These are phyloP conservation scores for Trematomus bernacchii DNA, from an alignment of 2,797 vertebrate genomes.

Conservation along the genomic window DNA sequence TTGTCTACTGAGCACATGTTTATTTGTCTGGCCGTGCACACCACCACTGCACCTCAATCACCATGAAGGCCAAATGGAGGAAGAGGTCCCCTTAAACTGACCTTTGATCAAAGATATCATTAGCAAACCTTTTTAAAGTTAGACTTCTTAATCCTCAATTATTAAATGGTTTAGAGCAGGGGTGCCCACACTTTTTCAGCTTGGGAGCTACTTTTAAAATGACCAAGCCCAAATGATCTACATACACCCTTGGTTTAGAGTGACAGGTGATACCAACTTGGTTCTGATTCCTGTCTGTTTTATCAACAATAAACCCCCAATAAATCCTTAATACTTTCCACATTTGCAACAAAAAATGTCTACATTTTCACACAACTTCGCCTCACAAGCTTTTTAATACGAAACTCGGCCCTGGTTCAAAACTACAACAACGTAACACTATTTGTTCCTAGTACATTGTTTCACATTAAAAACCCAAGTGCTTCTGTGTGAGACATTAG, in stretches of 20 bases:
- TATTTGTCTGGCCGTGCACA: constrained; percentile 39
- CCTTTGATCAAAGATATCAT: constrained; percentile 40
- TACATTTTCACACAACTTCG: no score
- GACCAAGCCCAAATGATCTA: no score
- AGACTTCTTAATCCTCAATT: not conserved
- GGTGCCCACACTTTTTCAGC: no score
- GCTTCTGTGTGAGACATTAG: not conserved
- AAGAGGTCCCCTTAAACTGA: constrained; percentile 39
- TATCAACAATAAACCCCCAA: no score
- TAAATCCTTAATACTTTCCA: no score
- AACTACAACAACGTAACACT: no score
- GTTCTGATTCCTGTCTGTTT: not conserved
- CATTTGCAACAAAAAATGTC: no score
- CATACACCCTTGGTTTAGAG: not conserved
- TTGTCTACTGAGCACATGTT: constrained; percentile 50
- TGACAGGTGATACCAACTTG: not conserved
- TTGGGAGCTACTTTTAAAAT: no score
- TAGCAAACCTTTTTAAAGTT: constrained; percentile 26
- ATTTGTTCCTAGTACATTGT: no score
- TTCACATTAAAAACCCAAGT: no score
- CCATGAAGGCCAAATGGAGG: constrained; percentile 48
- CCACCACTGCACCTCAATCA: constrained; percentile 55
- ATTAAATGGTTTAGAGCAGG: not conserved
- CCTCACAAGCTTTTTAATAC: not conserved
- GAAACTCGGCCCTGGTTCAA: not conserved